Evolutionary conservation across 1,140 invertebrate genomes (phyloP).

Genomic region (Myzus persicae): DNA sequence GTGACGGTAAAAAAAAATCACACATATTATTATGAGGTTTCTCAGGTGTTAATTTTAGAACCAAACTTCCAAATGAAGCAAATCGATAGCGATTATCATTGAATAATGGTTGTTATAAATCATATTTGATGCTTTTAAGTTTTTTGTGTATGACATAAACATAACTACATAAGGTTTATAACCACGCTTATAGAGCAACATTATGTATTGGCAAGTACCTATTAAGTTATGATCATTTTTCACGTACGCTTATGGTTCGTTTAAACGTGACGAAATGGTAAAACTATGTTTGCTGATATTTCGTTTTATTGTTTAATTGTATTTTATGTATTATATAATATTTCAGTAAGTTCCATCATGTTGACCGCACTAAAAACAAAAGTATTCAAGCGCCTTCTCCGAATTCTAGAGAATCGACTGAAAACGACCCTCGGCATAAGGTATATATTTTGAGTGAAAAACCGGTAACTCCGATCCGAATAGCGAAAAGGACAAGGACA

Average conservation of each 20-base stretch:
- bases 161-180: constrained; percentile 5
- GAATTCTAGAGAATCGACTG: background rate
- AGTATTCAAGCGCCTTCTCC: background rate
- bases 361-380: background rate
- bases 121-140: background rate
- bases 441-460: constrained; percentile 43
- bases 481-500: constrained; percentile 29
- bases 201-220: background rate
- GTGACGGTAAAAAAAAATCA: background rate
- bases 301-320: background rate
- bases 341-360: background rate
- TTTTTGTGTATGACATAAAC: constrained; percentile 20
- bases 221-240: constrained; percentile 30
- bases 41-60: background rate
- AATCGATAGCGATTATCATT: constrained; percentile 46
- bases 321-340: background rate
- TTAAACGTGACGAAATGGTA: background rate
- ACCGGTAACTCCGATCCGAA: background rate
- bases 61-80: constrained; percentile 17
- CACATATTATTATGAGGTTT: background rate
- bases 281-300: background rate
- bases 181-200: background rate
- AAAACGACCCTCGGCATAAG: background rate
- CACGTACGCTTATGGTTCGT: background rate
- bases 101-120: constrained; percentile 34